phyloP scores from a whole-genome alignment of 1,140 invertebrate species.

The Cryptotermes secundus region DNA sequence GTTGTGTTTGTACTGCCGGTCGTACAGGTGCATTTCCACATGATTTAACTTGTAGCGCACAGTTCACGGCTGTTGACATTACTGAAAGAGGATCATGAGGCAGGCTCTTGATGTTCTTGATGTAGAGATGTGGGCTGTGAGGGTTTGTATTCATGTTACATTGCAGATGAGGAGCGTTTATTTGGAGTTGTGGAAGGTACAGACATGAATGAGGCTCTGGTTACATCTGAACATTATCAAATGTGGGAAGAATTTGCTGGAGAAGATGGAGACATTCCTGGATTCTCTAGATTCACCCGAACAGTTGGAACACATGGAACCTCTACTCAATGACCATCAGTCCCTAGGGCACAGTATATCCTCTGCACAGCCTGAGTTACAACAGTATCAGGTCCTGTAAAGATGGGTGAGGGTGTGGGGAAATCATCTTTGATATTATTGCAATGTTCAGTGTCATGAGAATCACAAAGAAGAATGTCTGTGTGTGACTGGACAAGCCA shows the following conservation, averaged over 20 bases:
- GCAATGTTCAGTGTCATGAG: too few species aligned
- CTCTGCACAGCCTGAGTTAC: neutral
- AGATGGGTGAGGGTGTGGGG: neutral
- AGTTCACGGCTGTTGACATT: too few species aligned
- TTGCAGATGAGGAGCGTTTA: slow-evolving; percentile 43
- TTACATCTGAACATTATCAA: slow-evolving; percentile 40
- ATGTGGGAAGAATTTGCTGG: slow-evolving; percentile 66
- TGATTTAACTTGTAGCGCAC: too few species aligned
- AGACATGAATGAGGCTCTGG: slow-evolving; percentile 37
- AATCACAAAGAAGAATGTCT: too few species aligned
- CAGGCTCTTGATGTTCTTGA: too few species aligned
- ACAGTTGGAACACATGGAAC: neutral
- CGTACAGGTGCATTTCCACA: too few species aligned
- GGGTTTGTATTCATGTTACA: neutral
- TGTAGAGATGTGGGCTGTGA: too few species aligned
- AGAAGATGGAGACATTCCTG: slow-evolving; percentile 47
- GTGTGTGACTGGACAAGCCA: too few species aligned
- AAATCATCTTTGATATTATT: too few species aligned
- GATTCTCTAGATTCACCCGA: slow-evolving; percentile 36
- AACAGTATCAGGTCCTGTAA: neutral
- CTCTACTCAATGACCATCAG: neutral
- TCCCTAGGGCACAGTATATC: neutral
- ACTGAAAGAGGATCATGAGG: too few species aligned
- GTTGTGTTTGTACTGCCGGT: too few species aligned
- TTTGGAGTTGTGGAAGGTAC: slow-evolving; percentile 40